A percentile compares a stretch with the other conserved stretches of the same genome.
phyloP scores from a whole-genome alignment of 2,888 invertebrate genomes.

The Endomychus coccineus region DNA sequence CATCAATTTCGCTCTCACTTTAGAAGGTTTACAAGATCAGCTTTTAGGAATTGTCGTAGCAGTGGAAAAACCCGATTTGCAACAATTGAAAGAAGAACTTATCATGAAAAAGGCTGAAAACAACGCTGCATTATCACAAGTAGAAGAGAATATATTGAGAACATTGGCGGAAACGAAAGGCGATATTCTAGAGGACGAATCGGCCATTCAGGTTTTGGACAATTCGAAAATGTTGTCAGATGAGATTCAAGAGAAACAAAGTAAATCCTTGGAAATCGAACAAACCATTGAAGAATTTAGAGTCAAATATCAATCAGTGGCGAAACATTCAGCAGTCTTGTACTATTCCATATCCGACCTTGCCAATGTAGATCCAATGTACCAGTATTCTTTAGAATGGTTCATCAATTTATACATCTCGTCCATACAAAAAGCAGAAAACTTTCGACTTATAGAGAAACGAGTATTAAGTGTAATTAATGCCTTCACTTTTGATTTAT shows the following conservation, averaged over 20 bases:
- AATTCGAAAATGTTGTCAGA: constrained; percentile 75
- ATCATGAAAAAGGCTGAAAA: constrained; percentile 76
- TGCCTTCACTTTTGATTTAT: constrained; percentile 73
- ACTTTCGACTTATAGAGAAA: constrained; percentile 62
- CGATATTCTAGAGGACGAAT: constrained; percentile 86
- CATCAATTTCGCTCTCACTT: constrained; percentile 76
- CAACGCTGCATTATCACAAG: constrained; percentile 64
- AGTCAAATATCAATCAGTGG: constrained; percentile 66
- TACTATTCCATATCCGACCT: constrained; percentile 79
- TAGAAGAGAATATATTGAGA: constrained; percentile 81
- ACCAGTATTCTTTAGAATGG: constrained; percentile 81
- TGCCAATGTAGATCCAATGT: constrained; percentile 82
- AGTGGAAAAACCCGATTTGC: constrained; percentile 76
- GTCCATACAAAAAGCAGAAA: constrained; percentile 69
- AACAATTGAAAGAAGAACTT: constrained; percentile 70
- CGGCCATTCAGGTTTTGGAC: constrained; percentile 79
- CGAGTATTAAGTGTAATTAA: constrained; percentile 63
- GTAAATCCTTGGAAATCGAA: constrained; percentile 69
- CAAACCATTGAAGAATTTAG: constrained; percentile 70
- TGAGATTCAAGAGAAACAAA: constrained; percentile 77
- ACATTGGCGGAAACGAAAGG: constrained; percentile 77
- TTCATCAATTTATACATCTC: constrained; percentile 74
- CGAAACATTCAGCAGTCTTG: constrained; percentile 70
- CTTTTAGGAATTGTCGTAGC: constrained; percentile 77
- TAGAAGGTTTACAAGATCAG: constrained; percentile 77